Conservation (phyloP, 2,113 vertebrate species). For the Hippocampus guttulatus region DNA sequence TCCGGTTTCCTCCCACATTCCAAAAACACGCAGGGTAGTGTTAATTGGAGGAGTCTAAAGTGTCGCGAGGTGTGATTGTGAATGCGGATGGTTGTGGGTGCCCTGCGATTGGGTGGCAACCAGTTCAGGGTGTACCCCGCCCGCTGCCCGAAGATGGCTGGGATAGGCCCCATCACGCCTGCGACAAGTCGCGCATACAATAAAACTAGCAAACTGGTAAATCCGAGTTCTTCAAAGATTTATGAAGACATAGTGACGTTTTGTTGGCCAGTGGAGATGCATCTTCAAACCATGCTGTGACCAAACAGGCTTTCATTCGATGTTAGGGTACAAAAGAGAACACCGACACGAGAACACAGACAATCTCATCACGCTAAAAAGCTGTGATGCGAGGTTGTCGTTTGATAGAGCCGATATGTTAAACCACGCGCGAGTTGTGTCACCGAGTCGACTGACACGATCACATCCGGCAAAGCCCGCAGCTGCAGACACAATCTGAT, state of each 20-base stretch:
- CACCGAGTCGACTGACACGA: slow-evolving; percentile 37
- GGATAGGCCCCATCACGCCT: too few relatives aligned
- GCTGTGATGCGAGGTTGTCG: background rate
- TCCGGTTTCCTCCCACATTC: too few relatives aligned
- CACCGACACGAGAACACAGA: background rate
- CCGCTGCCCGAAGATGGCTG: too few relatives aligned
- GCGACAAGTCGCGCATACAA: too few relatives aligned
- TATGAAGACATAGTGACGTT: background rate
- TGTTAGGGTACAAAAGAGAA: background rate
- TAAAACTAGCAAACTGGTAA: too few relatives aligned
- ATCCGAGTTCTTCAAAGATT: background rate
- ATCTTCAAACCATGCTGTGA: background rate
- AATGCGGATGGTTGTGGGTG: too few relatives aligned
- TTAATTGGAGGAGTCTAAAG: too few relatives aligned
- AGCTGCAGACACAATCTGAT: slow-evolving; percentile 42
- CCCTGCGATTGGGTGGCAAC: too few relatives aligned
- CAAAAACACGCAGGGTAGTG: too few relatives aligned
- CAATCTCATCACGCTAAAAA: background rate
- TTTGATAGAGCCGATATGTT: background rate
- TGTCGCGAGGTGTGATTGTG: too few relatives aligned
- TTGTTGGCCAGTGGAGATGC: background rate
- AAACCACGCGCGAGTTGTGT: slow-evolving; percentile 13
- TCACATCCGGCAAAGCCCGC: slow-evolving; percentile 62
- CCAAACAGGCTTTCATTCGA: background rate
- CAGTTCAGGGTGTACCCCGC: too few relatives aligned